A percentile compares a stretch with the other conserved stretches of the same genome.
Conservation (phyloP, 2,888 invertebrate species). For the Drosophila colorata region DNA sequence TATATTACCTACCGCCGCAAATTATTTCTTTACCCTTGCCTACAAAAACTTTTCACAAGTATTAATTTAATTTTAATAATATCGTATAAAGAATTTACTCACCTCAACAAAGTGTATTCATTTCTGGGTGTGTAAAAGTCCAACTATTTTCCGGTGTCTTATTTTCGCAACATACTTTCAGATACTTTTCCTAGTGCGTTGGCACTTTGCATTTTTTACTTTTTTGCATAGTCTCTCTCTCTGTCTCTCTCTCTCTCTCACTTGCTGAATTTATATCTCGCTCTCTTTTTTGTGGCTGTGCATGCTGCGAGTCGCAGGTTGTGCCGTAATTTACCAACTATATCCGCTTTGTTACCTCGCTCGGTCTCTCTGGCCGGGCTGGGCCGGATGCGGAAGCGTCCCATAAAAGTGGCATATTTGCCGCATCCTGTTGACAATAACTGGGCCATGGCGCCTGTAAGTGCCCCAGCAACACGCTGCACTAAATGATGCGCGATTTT, state of each 20-base stretch:
- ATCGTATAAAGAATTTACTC: too few species aligned
- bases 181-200: slow-evolving; percentile 63
- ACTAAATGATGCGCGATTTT: slow-evolving; percentile 49
- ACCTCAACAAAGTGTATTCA: slow-evolving; percentile 13
- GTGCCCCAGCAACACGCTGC: slow-evolving; percentile 18
- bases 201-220: slow-evolving; percentile 61
- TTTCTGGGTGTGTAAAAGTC: not conserved
- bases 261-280: not conserved
- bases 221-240: slow-evolving; percentile 31
- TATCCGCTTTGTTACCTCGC: slow-evolving; percentile 73
- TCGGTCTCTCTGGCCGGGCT: slow-evolving; percentile 29
- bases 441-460: slow-evolving; percentile 57
- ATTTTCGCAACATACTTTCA: slow-evolving; percentile 50
- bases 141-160: slow-evolving; percentile 34
- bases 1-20: too few species aligned
- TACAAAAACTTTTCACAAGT: too few species aligned
- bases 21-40: too few species aligned
- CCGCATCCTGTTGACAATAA: slow-evolving; percentile 80
- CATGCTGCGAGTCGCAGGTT: slow-evolving; percentile 67
- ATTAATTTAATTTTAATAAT: too few species aligned
- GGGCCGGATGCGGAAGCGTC: slow-evolving; percentile 68
- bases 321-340: slow-evolving; percentile 77
- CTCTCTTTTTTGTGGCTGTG: slow-evolving; percentile 13
- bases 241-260: not conserved
- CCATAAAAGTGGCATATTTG: slow-evolving; percentile 80